These are phyloP conservation scores for Toxotes lorentzi DNA, from an alignment of 2,797 vertebrate genomes.

Conservation along the genomic window DNA sequence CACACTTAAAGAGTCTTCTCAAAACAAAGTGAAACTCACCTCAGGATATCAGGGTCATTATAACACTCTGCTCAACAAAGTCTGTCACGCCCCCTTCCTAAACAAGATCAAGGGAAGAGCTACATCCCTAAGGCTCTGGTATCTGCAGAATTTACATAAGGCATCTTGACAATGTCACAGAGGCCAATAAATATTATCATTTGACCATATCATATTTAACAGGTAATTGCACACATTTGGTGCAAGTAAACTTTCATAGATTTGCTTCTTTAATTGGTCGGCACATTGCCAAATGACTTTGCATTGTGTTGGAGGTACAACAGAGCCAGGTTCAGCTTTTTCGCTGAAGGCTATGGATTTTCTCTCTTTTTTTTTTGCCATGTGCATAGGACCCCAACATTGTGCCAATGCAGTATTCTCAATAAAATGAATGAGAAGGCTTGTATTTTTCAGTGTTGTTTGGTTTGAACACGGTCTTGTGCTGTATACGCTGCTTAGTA, in stretches of 20 bases:
- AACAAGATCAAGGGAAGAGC: conserved; percentile 4
- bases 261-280: neutral
- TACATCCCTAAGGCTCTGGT: conserved; percentile 31
- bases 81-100: conserved; percentile 38
- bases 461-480: neutral
- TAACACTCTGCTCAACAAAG: conserved; percentile 24
- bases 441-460: neutral
- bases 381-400: neutral
- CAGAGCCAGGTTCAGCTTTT: neutral
- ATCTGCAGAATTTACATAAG: neutral
- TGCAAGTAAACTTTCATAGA: neutral
- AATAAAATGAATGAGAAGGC: neutral
- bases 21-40: conserved; percentile 54
- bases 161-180: conserved; percentile 6
- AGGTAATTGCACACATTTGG: neutral
- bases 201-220: neutral
- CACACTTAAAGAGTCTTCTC: conserved; percentile 54
- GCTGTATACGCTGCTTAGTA: neutral
- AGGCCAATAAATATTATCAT: neutral
- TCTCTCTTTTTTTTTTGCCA: neutral
- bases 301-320: neutral
- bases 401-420: neutral
- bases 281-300: neutral
- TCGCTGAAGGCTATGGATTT: neutral
- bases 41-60: conserved; percentile 52